Evolutionary conservation across 2,888 invertebrate genomes (phyloP).

Genomic region (Cerastis rubricosa): DNA sequence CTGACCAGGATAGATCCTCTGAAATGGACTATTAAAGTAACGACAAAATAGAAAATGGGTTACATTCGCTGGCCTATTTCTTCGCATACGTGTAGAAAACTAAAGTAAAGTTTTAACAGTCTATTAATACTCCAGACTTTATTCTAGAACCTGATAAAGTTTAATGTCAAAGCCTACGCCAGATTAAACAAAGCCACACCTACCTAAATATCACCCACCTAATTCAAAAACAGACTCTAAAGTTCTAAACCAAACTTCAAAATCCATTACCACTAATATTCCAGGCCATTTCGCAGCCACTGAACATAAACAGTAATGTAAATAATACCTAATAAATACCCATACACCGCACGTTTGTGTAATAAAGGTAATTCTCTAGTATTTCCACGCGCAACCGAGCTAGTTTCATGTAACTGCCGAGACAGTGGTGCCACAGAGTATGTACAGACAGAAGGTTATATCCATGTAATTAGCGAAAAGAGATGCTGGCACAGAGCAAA

Average conservation of each 20-base stretch:
- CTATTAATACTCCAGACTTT: not conserved
- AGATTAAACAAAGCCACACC: constrained; percentile 17
- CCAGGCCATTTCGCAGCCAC: constrained; percentile 18
- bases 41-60: not conserved
- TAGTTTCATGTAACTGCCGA: constrained; percentile 59
- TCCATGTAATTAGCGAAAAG: too few relatives aligned
- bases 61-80: not conserved
- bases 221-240: constrained; percentile 1
- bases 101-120: not conserved
- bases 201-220: constrained; percentile 10
- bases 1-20: not conserved
- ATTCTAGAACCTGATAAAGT: not conserved
- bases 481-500: not conserved
- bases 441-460: not conserved
- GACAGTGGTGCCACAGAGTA: constrained; percentile 37
- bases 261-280: constrained; percentile 47
- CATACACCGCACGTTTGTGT: constrained; percentile 50
- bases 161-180: constrained; percentile 9
- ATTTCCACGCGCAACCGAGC: constrained; percentile 61
- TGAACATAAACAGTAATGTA: constrained; percentile 62
- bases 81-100: not conserved
- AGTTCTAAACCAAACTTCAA: constrained; percentile 17
- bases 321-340: constrained; percentile 63
- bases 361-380: constrained; percentile 65
- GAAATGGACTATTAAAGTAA: not conserved